Evolutionary conservation across 1,140 invertebrate genomes (phyloP), one percentile per base, ranked within the genome.

Genomic region (Ceratitis capitata): DNA sequence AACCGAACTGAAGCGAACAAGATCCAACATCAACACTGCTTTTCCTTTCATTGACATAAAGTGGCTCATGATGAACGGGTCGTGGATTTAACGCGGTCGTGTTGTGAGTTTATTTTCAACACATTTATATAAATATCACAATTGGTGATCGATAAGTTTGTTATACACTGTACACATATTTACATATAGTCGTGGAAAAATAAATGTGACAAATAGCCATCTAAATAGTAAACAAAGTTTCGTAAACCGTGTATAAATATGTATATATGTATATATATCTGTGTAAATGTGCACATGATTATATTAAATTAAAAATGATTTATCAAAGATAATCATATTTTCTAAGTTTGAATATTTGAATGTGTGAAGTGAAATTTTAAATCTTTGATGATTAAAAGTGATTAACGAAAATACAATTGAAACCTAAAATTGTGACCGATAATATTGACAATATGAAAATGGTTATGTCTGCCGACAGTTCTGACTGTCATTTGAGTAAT

Each of bases 401-500:
- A 9, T 39, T 74, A 42, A 42, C 2, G 29, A 12, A 61, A 32
- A 26, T 61, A 19, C 0, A 69, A 69, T 82, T 16, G n/a, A 83
- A 53, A 78, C 14, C 3, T 14, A 35, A 26, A 42, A 78, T 23
- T 78, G 39, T 78, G 19, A 14, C 26, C 45, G 23, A 47, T 39
- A 78, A 78, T 78, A 78, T 61, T 29, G 4, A 5, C 56, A 86
- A 51, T 42, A 83, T 84, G 53, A 87, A 88, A 90, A 92, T 92
- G 91, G 86, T 92, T 26, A 92, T 92, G 91, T 92, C 91, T 85
- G 91, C 91, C 83, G 91, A 92, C 88, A 92, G 91, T 88, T 91
- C 91, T 64, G 89, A 89, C 87, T 89, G 88, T 87, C 88, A 87
- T 86, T 86, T 86, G 51, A 89, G 89, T 85, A 88, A 87, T 86